phyloP scores from a whole-genome alignment of 2,797 vertebrate genomes.

The Diglossa cyanea region DNA sequence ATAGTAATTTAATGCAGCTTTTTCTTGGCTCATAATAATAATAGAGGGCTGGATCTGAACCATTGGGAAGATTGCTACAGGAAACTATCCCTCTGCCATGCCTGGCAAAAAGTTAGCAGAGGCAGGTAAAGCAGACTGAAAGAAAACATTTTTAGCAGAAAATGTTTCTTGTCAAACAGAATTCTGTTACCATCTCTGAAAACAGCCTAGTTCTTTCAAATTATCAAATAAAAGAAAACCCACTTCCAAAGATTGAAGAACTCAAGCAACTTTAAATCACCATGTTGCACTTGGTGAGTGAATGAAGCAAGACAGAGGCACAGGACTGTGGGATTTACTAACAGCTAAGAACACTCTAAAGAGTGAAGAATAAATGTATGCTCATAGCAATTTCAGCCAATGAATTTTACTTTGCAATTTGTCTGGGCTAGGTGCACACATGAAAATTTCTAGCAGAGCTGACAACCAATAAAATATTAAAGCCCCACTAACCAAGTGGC shows the following conservation, averaged over 20 bases:
- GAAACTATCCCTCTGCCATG: background rate
- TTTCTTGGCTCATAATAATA: background rate
- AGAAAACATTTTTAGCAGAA: background rate
- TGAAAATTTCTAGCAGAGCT: background rate
- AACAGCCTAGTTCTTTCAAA: background rate
- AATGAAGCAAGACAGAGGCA: background rate
- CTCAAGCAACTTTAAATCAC: background rate
- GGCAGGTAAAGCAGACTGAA: background rate
- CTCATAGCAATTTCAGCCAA: background rate
- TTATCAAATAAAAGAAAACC: background rate
- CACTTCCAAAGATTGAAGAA: background rate
- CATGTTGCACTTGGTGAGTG: background rate
- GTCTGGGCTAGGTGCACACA: background rate
- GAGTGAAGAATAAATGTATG: background rate
- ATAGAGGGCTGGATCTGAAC: background rate
- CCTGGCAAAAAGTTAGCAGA: background rate
- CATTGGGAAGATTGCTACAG: background rate
- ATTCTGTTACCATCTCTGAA: background rate
- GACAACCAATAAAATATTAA: background rate
- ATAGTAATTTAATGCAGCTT: background rate
- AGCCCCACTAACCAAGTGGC: background rate
- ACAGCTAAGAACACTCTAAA: background rate
- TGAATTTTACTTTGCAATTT: background rate
- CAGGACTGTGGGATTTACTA: background rate
- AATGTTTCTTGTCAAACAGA: background rate